Conservation (phyloP, 1,140 invertebrate genomes). For the Musca domestica region DNA sequence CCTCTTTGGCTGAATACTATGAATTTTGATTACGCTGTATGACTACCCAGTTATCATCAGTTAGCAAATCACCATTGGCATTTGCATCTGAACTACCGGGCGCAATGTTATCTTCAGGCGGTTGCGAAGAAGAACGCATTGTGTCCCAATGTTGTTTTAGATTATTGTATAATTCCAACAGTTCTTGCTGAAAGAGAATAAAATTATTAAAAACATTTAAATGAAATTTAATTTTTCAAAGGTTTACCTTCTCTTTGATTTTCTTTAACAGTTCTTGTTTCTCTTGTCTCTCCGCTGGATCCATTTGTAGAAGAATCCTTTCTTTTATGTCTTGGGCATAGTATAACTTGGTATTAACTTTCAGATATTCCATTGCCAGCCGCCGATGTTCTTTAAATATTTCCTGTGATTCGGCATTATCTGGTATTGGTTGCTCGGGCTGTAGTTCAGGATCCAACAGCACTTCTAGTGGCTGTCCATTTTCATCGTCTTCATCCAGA, state of each 20-base stretch:
- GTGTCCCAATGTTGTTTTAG: constrained; percentile 28
- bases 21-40: constrained; percentile 25
- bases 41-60: constrained; percentile 38
- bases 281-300: constrained; percentile 39
- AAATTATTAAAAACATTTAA: constrained; percentile 2
- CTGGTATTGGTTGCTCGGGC: constrained; percentile 76
- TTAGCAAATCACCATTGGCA: constrained; percentile 5
- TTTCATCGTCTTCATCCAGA: constrained; percentile 56
- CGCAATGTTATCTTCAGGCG: background rate
- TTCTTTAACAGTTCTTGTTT: constrained; percentile 45
- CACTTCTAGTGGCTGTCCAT: constrained; percentile 70
- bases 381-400: constrained; percentile 85
- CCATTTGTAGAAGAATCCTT: constrained; percentile 46
- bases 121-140: constrained; percentile 13
- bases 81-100: background rate
- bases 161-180: constrained; percentile 29
- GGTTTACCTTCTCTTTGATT: constrained; percentile 41
- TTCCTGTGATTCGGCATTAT: constrained; percentile 71
- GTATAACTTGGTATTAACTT: constrained; percentile 56
- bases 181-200: constrained; percentile 24
- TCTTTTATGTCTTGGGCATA: constrained; percentile 49
- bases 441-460: constrained; percentile 75
- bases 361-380: constrained; percentile 72
- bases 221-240: background rate
- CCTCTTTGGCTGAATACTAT: constrained; percentile 4